Base-by-base conservation (phyloP, 2,888 invertebrate species). In the Eupithecia subfuscata region DNA sequence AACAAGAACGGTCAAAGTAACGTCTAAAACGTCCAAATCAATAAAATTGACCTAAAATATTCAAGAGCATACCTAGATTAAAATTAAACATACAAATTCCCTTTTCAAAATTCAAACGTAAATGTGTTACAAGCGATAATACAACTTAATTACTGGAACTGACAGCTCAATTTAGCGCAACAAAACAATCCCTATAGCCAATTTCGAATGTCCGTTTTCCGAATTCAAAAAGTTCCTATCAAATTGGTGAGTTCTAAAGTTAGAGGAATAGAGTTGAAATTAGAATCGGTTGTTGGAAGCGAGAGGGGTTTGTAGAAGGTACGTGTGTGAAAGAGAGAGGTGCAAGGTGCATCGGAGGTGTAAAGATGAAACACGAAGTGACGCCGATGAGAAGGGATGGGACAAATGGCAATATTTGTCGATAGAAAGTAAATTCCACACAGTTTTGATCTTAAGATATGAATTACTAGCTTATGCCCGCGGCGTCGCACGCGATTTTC, bases 341-440 rank as follows among this genome's bases (percentile, higher is more conserved):
- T 63, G 80, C 79, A 85, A 86, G 89, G 90, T 91, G 91, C 92
- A 91, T 91, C 90, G 87, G 88, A 93, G 94, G 94, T 94, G 94
- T 93, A 93, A 94, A 93, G 93, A 93, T 92, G 93, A 91, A 92
- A 90, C 92, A 93, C 93, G 89, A 92, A 94, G 92, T 93, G 94
- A 93, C 91, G 92, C 90, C 65, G 87, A 82, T 84, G 78, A 88
- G 12, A 60, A 92, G 92, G 87, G 92, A 81, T 85, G 93, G 74
- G 82, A 74, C 52, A 70, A 70, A 75, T 76, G 75, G 25, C 60
- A 60, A 71, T 40, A 77, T 40, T 56, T 81, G 78, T 84, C 83
- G 82, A 82, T 79, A 9, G 12, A 34, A 34, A 34, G n/a, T 22
- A 25, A 67, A 67, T 67, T 67, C 65, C 65, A 40, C 11, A n/a